Evolutionary conservation across 2,888 invertebrate species (phyloP).

Genomic region (Plagiodera versicolora): DNA sequence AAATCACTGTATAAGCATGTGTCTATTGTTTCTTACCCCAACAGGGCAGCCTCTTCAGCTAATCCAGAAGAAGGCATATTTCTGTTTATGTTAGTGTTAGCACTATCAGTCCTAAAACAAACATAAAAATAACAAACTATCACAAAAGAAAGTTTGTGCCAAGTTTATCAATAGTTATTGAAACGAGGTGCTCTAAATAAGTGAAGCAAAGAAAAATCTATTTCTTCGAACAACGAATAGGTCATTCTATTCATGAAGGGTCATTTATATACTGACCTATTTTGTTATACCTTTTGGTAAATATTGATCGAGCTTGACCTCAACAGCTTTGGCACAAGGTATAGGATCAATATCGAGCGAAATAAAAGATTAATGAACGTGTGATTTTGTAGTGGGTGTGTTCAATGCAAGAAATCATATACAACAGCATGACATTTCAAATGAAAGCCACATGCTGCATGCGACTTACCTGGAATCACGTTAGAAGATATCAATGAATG

Average conservation of each 20-base stretch:
- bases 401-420: neutral
- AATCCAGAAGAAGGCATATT: conserved; percentile 71
- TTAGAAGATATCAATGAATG: too few relatives aligned
- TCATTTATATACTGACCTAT: conserved; percentile 7
- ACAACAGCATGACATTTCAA: neutral
- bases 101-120: conserved; percentile 52
- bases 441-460: conserved; percentile 7
- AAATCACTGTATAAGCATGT: conserved; percentile 23
- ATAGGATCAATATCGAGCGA: neutral
- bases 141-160: conserved; percentile 3
- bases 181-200: too few relatives aligned
- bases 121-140: conserved; percentile 28
- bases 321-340: neutral
- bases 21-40: conserved; percentile 71
- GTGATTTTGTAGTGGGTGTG: neutral
- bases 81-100: conserved; percentile 51
- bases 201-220: neutral
- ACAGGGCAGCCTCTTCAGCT: conserved; percentile 84
- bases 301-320: neutral
- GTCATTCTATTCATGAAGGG: neutral
- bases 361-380: neutral
- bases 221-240: neutral
- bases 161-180: neutral
- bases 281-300: neutral
- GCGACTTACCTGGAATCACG: conserved; percentile 13